phyloP scores from a whole-genome alignment of 1,140 invertebrate genomes.

The Euborellia annulipes region DNA sequence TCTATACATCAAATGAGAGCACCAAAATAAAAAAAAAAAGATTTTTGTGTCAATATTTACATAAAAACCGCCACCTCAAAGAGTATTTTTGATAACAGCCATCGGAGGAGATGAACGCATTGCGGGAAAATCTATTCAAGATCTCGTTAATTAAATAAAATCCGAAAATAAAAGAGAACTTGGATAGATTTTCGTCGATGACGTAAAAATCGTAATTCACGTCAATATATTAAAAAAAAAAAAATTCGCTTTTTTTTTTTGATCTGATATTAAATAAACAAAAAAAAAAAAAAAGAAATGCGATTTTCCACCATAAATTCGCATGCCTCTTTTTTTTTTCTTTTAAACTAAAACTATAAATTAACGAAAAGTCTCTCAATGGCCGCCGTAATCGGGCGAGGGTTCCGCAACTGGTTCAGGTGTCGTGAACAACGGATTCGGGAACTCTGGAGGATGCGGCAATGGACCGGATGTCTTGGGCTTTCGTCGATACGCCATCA shows the following conservation, averaged over 20 bases:
- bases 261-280: no score
- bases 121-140: constrained; percentile 7
- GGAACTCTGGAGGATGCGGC: constrained; percentile 87
- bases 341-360: neutral
- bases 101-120: constrained; percentile 11
- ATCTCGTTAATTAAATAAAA: neutral
- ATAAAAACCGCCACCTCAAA: neutral
- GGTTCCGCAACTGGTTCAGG: constrained; percentile 60
- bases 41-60: neutral
- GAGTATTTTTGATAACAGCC: constrained; percentile 6
- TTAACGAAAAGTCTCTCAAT: constrained; percentile 13
- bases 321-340: neutral
- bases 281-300: neutral
- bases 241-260: no score
- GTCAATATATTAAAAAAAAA: no score
- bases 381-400: constrained; percentile 52
- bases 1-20: neutral
- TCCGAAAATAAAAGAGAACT: no score
- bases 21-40: neutral
- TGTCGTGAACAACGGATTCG: constrained; percentile 83
- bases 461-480: constrained; percentile 73
- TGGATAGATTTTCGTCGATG: no score
- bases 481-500: constrained; percentile 78
- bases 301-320: neutral
- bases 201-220: no score